phyloP scores from a whole-genome alignment of 1,140 invertebrate genomes.

The Nasonia vitripennis region DNA sequence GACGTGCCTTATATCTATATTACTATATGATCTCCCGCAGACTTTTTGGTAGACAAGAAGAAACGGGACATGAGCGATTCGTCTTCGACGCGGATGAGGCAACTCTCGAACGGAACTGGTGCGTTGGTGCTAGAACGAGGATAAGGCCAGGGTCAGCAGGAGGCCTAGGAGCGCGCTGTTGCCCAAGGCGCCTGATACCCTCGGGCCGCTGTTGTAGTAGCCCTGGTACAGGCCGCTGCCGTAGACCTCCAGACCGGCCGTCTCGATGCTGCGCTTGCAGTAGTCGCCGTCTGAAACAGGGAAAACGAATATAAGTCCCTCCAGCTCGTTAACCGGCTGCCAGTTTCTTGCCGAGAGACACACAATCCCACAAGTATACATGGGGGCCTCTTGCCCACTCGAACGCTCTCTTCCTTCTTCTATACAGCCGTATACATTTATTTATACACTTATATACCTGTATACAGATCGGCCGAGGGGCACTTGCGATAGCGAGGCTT shows the following conservation, averaged over 20 bases:
- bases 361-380: no score
- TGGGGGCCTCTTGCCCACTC: no score
- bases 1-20: no score
- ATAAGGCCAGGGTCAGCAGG: conserved; percentile 24
- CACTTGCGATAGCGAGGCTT: background rate
- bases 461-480: no score
- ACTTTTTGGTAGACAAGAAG: background rate
- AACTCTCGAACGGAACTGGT: background rate
- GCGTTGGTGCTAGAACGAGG: background rate
- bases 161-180: background rate
- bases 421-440: no score
- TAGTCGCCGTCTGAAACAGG: conserved; percentile 84
- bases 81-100: background rate
- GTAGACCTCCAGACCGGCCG: conserved; percentile 87
- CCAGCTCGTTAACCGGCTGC: background rate
- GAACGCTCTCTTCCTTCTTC: no score
- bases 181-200: background rate
- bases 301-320: background rate
- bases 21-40: no score
- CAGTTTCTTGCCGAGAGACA: no score
- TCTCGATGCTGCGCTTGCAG: conserved; percentile 90
- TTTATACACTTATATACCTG: background rate
- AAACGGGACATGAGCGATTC: background rate
- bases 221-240: conserved; percentile 84
- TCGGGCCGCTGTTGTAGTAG: background rate